Percentiles rank a stretch among this genome's conserved stretches.
Conservation (phyloP, 1,140 invertebrate species). For the Pseudomyrmex cubaensis region DNA sequence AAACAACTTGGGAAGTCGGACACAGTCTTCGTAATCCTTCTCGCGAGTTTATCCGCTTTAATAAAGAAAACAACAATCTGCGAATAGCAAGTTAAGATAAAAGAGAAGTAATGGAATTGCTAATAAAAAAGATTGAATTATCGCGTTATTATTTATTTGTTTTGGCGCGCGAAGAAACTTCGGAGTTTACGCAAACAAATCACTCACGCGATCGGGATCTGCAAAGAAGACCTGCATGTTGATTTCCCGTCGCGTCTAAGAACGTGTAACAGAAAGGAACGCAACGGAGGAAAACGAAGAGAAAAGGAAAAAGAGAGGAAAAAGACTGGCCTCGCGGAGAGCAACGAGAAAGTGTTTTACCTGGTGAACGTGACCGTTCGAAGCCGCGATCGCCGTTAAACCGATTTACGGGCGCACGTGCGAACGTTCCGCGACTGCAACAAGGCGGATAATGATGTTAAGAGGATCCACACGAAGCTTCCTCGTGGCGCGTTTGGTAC, state of each 20-base stretch:
- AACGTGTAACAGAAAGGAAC: background rate
- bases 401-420: slow-evolving; percentile 71
- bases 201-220: background rate
- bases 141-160: background rate
- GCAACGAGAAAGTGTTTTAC: slow-evolving; percentile 59
- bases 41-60: background rate
- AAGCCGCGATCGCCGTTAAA: slow-evolving; percentile 66
- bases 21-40: slow-evolving; percentile 5
- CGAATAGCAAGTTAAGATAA: slow-evolving; percentile 27
- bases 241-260: background rate
- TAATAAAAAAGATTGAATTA: slow-evolving; percentile 17
- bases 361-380: slow-evolving; percentile 50
- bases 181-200: background rate
- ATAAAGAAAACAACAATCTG: background rate
- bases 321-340: background rate
- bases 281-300: background rate
- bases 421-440: slow-evolving; percentile 61
- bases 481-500: slow-evolving; percentile 28
- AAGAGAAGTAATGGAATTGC: slow-evolving; percentile 38
- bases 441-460: slow-evolving; percentile 67
- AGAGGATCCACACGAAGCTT: slow-evolving; percentile 63
- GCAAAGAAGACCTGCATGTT: background rate
- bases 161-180: no score
- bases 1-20: slow-evolving; percentile 8
- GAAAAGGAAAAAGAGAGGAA: background rate